These are phyloP conservation scores for Natrix natrix DNA, from an alignment of 2,797 vertebrate species.

Conservation along the genomic window DNA sequence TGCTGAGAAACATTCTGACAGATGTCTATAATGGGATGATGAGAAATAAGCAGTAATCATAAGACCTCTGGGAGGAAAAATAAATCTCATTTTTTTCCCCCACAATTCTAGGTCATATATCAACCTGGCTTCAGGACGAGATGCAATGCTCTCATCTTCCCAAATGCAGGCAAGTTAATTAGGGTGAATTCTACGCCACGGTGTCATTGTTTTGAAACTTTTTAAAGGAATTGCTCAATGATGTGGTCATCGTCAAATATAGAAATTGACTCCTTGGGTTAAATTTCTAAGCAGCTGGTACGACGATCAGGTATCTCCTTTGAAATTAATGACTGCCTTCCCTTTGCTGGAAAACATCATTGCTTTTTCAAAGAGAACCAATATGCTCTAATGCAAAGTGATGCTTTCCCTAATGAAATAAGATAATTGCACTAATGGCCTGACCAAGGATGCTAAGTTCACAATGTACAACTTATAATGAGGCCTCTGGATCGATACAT, in stretches of 20 bases:
- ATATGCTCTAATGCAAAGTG: constrained; percentile 64
- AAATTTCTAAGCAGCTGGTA: constrained; percentile 15
- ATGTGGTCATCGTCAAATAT: neutral
- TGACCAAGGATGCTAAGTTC: constrained; percentile 62
- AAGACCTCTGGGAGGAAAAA: no score
- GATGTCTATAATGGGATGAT: neutral
- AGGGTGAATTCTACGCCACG: neutral
- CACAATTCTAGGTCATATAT: neutral
- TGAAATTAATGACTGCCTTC: constrained; percentile 54
- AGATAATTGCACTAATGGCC: constrained; percentile 70
- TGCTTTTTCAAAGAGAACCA: constrained; percentile 62
- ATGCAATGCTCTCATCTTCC: neutral
- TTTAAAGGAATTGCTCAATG: neutral
- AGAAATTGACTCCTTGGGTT: neutral
- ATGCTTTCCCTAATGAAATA: constrained; percentile 66
- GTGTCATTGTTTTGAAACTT: neutral
- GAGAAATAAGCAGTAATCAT: neutral
- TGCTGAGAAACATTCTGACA: neutral
- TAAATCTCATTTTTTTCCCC: neutral
- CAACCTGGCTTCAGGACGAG: neutral
- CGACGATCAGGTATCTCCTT: constrained; percentile 44
- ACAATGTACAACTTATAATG: constrained; percentile 66
- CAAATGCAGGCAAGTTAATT: neutral
- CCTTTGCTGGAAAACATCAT: constrained; percentile 52
- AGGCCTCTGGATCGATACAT: constrained; percentile 63